Conservation (phyloP, 2,888 invertebrate species). For the Oscheius myriophilus region DNA sequence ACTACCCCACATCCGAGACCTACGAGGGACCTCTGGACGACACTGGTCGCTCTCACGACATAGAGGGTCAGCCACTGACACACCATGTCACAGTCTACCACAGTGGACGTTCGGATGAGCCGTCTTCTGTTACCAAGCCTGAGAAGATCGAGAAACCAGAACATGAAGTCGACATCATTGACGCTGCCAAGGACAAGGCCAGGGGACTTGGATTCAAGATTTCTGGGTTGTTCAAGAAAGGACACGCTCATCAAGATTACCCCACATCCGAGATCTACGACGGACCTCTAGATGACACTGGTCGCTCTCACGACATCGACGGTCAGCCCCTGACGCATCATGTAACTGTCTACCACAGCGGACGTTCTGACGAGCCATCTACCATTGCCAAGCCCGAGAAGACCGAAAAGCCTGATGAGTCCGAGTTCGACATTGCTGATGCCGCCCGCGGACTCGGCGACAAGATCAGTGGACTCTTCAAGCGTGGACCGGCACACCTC, state of each 20-base stretch:
- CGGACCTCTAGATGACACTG: conserved; percentile 41
- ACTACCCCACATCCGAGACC: conserved; percentile 44
- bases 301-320: conserved; percentile 34
- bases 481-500: conserved; percentile 36
- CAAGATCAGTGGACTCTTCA: conserved; percentile 32
- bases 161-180: neutral
- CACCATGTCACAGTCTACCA: conserved; percentile 45
- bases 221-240: conserved; percentile 45
- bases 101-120: conserved; percentile 34
- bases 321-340: conserved; percentile 39
- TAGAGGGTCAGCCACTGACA: conserved; percentile 36
- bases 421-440: conserved; percentile 38
- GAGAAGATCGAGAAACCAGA: conserved; percentile 36
- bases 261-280: conserved; percentile 42
- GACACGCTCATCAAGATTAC: conserved; percentile 45
- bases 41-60: conserved; percentile 24
- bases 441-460: conserved; percentile 19
- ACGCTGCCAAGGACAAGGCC: no score
- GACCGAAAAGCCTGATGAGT: conserved; percentile 15
- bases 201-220: conserved; percentile 36
- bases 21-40: conserved; percentile 41
- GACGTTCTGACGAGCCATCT: conserved; percentile 22
- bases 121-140: conserved; percentile 12
- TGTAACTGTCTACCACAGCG: conserved; percentile 42
- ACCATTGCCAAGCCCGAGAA: conserved; percentile 18